Percentiles rank a stretch among this genome's conserved stretches.
Evolutionary conservation across 2,888 invertebrate species (phyloP).

Genomic region (Abrostola triplasia): DNA sequence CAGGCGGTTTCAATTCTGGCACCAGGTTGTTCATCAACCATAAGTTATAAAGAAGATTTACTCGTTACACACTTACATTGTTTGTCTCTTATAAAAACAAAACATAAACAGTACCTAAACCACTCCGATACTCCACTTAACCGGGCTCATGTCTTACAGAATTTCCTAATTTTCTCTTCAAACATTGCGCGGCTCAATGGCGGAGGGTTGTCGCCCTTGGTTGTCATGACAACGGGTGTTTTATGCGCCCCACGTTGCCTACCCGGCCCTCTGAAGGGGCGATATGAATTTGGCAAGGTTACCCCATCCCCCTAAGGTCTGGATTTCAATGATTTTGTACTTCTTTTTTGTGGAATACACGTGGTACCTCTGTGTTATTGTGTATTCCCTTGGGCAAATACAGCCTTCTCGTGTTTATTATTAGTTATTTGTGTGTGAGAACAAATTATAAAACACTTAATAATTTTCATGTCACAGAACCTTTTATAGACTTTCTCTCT

Average conservation of each 20-base stretch:
- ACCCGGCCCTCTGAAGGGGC: slow-evolving; percentile 58
- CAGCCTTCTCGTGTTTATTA: slow-evolving; percentile 26
- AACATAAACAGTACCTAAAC: slow-evolving; percentile 32
- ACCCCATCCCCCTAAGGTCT: slow-evolving; percentile 54
- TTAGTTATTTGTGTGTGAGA: slow-evolving; percentile 8
- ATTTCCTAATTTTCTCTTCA: slow-evolving; percentile 62
- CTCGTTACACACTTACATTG: background rate
- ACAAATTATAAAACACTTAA: background rate
- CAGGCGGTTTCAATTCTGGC: too few relatives aligned
- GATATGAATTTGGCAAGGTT: slow-evolving; percentile 70
- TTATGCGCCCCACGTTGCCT: slow-evolving; percentile 78
- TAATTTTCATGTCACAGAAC: background rate
- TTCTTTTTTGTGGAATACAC: slow-evolving; percentile 54
- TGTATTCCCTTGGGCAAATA: slow-evolving; percentile 28
- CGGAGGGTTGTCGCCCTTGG: slow-evolving; percentile 83
- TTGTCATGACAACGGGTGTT: slow-evolving; percentile 79
- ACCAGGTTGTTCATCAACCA: too few relatives aligned
- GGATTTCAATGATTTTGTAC: slow-evolving; percentile 55
- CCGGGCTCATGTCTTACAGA: slow-evolving; percentile 50
- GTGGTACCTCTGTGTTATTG: slow-evolving; percentile 22
- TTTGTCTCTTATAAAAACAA: slow-evolving; percentile 6
- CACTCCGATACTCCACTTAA: slow-evolving; percentile 31
- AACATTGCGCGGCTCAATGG: slow-evolving; percentile 56
- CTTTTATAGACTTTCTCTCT: too few relatives aligned
- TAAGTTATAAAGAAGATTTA: too few relatives aligned